Base-by-base conservation (phyloP, 30 jellyfish, hydroid and myxozoan genomes). In the Mastigias papua region DNA sequence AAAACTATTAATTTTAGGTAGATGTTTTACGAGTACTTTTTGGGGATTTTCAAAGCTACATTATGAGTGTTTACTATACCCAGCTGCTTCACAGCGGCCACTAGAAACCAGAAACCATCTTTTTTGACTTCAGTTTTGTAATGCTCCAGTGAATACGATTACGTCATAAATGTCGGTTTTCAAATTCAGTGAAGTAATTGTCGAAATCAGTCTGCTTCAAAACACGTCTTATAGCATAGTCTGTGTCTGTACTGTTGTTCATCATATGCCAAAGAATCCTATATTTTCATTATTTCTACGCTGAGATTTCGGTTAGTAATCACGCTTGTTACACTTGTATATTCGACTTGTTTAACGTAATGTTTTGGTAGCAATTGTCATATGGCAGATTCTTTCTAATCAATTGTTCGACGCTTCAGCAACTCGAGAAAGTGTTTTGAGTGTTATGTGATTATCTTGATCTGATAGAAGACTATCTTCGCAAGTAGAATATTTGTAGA, bases 71-170 rank as follows among this genome's bases (percentile, higher is more conserved):
- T 33, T n/a, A 29, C 48, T 33, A 19, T 19, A n/a, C 13, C 27
- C 63, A 6, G 33, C 23, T 17, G 65, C 82, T 19, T 23, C 28
- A 61, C 27, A 61, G 21, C 26, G 54, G 54, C 54, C 54, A 42
- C 54, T 42, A 11, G 67, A 54, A 54, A 7, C 67, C 27, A 33
- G 69, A 72, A 72, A 68, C 83, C 83, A 68, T 62, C 20, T n/a
- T n/a, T n/a, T 17, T 72, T 32, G 69, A 28, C 34, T 48, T 72
- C 63, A 48, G 83, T 49, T 34, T 85, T 75, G 94, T 34, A 63
- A 62, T 73, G 94, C 94, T 85, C 94, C 94, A 85, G 48, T 85
- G 94, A 85, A 70, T 73, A 70, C 57, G 25, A 85, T 85, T 66
- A 85, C 94, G 78, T 85, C 94, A 85, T 73, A 85, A 26, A 33